phyloP scores from a whole-genome alignment of 1,140 invertebrate species.

The Leptopilina boulardi region DNA sequence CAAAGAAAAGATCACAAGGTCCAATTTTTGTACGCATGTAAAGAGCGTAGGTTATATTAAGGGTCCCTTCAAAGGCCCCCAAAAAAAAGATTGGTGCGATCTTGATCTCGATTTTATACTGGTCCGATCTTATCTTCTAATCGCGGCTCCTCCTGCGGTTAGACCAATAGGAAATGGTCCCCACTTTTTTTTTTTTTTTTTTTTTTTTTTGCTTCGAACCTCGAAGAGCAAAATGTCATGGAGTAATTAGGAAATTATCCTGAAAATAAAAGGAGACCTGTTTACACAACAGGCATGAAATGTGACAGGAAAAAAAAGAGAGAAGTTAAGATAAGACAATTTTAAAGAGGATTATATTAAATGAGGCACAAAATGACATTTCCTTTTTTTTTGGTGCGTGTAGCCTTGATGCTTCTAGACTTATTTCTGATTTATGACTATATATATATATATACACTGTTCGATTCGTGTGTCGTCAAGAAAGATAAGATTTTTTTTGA shows the following conservation, averaged over 20 bases:
- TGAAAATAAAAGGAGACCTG: not conserved
- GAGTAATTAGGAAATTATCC: slow-evolving; percentile 21
- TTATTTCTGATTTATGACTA: not conserved
- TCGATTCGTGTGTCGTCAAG: too few species aligned
- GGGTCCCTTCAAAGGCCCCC: not conserved
- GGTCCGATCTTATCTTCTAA: slow-evolving; percentile 28
- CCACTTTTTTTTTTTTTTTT: not conserved
- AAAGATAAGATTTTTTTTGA: too few species aligned
- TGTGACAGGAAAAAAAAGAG: slow-evolving; percentile 26
- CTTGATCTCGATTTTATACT: slow-evolving; percentile 25
- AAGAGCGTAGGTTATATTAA: slow-evolving; percentile 16
- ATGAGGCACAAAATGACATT: not conserved
- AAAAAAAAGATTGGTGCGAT: not conserved
- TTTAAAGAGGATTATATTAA: slow-evolving; percentile 10
- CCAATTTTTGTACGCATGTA: too few species aligned
- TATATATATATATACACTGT: too few species aligned
- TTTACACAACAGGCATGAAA: slow-evolving; percentile 19
- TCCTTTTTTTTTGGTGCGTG: not conserved
- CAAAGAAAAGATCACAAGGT: slow-evolving; percentile 16
- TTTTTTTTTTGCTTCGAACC: too few species aligned
- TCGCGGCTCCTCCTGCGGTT: slow-evolving; percentile 21
- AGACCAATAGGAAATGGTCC: not conserved
- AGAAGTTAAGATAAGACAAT: slow-evolving; percentile 6
- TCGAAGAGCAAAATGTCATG: not conserved
- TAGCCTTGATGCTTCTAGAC: too few species aligned